Evolutionary conservation across 1,140 invertebrate genomes (phyloP), one percentile per base, ranked within the genome.

Genomic region (Teleogryllus occipitalis): DNA sequence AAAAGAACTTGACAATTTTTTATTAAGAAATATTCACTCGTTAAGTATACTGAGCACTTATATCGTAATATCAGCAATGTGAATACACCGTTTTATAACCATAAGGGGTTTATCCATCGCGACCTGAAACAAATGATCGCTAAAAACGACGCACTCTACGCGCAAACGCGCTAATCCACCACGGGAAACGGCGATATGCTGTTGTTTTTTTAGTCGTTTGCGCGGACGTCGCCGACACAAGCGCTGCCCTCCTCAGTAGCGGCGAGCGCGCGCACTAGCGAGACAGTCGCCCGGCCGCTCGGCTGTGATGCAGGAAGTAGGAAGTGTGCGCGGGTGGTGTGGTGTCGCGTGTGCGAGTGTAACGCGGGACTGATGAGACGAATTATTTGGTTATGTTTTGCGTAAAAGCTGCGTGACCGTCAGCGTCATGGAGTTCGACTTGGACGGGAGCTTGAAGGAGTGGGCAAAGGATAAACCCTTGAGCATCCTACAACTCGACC

Each of bases 391-490:
- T 14, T 65, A 65, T 65, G 54, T 65, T 14, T 65, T 18, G 18
- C 54, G 54, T 14, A 65, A 65, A 14, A 65, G 54, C 54, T 18
- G 54, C 10, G 10, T 65, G 54, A 65, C 18, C 54, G 0, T 65
- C 54, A 18, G 54, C 54, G 54, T 65, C 54, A 94, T 95, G 93
- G 93, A 94, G 89, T 94, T 93, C 86, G 92, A 94, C 85, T 90
- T 92, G 84, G 93, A 94, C 85, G 92, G 91, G 84, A 95, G 93
- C 85, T 90, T 97, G 86, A 95, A 96, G 88, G 96, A 97, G 90
- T 97, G 96, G 96, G 94, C 95, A 83, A 95, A 95, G 89, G 95
- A 97, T 87, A 97, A 97, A 88, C 97, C 97, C 82, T 90, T 99
- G 83, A 95, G 95, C 87, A 97, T 98, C 85, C 90, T 98, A 75